Base-by-base conservation (phyloP, 2,113 vertebrate genomes). In the Colinus virginianus region DNA sequence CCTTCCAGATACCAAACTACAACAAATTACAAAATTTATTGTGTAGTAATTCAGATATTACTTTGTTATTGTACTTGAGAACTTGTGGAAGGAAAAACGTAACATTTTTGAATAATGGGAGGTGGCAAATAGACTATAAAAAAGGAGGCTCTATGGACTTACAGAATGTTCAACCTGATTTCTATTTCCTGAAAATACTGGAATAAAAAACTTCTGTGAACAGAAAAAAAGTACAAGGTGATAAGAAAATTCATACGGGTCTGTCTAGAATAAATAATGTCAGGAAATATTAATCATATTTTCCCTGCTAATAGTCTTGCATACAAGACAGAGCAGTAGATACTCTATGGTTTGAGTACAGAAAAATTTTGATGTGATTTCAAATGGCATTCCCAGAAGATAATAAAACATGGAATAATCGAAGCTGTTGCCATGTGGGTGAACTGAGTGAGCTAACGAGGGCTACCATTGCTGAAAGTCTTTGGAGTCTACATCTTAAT, bases 1-100 rank as follows among this genome's bases (percentile, higher is more conserved):
- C 51, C 69, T 63, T 43, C 76, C 49, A 77, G 40, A 21, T 55
- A 45, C 70, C 76, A 83, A 77, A 64, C 45, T 55, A 28, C 32
- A 72, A 61, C 40, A 67, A 89, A 90, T 94, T 90, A 79, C 93
- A 90, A 94, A 83, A 96, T 92, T 20, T 64, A 90, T 83, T 90
- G 48, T 53, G 68, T 48, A 51, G 75, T 93, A 92, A 96, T 81
- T 87, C 32, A 48, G 22, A 48, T 48, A 48, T 13, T 34, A 62
- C 11, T 64, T 64, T 43, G 11, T 64, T 64, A 64, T 30, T 21
- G 12, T 64, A 32, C 32, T 43, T 43, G 63, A 64, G 63, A 43
- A 64, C 40, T 43, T 64, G 20, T 64, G 40, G 40, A 64, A 64
- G 26, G 63, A 42, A 43, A 43, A 43, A 12, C 13, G 19, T 43